Conservation (phyloP, 2,113 vertebrate genomes). For the Pollimyrus isidori region DNA sequence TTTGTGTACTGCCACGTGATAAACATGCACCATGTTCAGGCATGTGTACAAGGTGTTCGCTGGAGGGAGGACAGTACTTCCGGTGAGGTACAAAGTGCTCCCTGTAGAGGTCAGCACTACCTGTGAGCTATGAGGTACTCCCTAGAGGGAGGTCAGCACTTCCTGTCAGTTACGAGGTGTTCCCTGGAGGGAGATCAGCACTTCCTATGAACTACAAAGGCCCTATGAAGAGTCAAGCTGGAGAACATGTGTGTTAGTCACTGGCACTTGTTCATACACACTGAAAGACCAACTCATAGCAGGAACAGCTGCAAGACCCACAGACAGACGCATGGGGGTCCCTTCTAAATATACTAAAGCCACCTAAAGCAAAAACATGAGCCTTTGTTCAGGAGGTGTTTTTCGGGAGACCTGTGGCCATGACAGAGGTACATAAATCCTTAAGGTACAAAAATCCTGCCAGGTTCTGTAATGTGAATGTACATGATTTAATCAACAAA, state of each 20-base stretch:
- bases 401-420: neutral
- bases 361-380: neutral
- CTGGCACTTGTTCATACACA: neutral
- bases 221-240: neutral
- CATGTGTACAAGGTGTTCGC: neutral
- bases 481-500: conserved; percentile 41
- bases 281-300: neutral
- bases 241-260: neutral
- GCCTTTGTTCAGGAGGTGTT: neutral
- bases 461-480: conserved; percentile 19
- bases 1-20: neutral
- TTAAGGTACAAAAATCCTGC: neutral
- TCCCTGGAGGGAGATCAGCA: neutral
- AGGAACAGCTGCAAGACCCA: neutral
- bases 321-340: neutral
- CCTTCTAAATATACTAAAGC: neutral
- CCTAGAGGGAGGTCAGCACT: neutral
- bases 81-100: neutral
- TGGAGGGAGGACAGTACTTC: neutral
- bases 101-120: neutral
- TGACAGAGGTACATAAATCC: conserved; percentile 8
- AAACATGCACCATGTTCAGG: neutral
- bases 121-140: neutral
- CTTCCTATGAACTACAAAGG: neutral
- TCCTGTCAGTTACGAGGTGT: neutral